A percentile compares a stretch with the other conserved stretches of the same genome.
These are phyloP conservation scores for Nesidiocoris tenuis DNA, from an alignment of 2,888 invertebrate genomes.

Conservation along the genomic window DNA sequence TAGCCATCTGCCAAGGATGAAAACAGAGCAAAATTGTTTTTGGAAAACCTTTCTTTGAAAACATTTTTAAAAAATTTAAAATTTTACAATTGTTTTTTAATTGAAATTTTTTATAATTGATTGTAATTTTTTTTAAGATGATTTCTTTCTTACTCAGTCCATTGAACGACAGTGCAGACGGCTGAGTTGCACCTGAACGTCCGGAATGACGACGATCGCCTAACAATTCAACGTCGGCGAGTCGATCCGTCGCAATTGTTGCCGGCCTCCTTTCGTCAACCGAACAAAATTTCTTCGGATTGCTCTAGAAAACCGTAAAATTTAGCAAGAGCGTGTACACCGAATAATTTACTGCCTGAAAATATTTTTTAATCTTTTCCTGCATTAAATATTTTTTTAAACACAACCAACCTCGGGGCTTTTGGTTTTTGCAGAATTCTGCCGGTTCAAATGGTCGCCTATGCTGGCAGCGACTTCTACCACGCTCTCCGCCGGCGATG, in stretches of 20 bases:
- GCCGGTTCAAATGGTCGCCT: not conserved
- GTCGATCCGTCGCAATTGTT: not conserved
- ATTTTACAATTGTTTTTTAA: no score
- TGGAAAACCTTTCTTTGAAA: no score
- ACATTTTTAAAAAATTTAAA: no score
- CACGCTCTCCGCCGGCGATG: conserved; percentile 19
- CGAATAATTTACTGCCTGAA: not conserved
- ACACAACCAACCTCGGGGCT: not conserved
- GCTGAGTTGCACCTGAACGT: no score
- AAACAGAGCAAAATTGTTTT: no score
- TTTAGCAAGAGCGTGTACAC: not conserved
- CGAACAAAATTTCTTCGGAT: conserved; percentile 9
- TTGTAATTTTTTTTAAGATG: no score
- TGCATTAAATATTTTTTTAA: not conserved
- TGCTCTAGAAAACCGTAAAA: no score
- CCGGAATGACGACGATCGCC: no score
- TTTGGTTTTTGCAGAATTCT: not conserved
- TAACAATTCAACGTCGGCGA: not conserved
- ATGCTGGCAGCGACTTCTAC: conserved; percentile 19
- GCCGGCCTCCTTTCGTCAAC: conserved; percentile 9
- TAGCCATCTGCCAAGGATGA: not conserved
- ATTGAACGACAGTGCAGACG: no score
- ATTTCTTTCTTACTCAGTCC: no score
- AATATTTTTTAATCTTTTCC: not conserved
- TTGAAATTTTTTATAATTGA: no score